Percentiles rank a stretch among this genome's conserved stretches.
These are phyloP conservation scores for Trichogramma dendrolimi DNA, from an alignment of 2,888 invertebrate genomes.

Conservation along the genomic window DNA sequence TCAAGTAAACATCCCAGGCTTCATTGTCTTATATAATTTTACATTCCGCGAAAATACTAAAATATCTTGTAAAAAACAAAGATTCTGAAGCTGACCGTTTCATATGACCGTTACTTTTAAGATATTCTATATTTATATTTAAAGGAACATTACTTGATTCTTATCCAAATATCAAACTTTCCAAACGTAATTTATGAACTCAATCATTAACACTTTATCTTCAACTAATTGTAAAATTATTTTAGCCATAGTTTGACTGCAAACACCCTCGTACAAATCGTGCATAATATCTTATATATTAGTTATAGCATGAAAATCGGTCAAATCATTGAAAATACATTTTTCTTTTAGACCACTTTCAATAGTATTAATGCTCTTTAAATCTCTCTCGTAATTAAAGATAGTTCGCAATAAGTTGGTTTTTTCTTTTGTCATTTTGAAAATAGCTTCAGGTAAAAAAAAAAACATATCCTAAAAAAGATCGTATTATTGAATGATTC, in stretches of 20 bases:
- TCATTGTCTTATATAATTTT: constrained; percentile 4
- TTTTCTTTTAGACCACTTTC: constrained; percentile 21
- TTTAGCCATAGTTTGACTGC: constrained; percentile 13
- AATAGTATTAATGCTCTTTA: constrained; percentile 1
- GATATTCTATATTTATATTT: constrained; percentile 1
- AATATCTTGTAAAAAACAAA: constrained; percentile 22
- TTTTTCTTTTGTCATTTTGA: constrained; percentile 13
- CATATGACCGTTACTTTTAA: constrained; percentile 6
- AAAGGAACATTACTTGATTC: constrained; percentile 2
- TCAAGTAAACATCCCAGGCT: constrained; percentile 20
- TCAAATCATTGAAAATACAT: constrained; percentile 20
- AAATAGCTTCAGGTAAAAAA: not conserved
- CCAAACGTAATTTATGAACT: constrained; percentile 1
- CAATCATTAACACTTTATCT: not conserved
- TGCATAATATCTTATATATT: constrained; percentile 18
- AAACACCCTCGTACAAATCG: constrained; percentile 16
- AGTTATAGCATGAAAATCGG: constrained; percentile 18
- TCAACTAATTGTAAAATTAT: constrained; percentile 5
- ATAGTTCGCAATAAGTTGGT: constrained; percentile 10
- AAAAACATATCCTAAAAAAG: constrained; percentile 20
- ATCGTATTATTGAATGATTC: constrained; percentile 12
- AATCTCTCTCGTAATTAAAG: constrained; percentile 15
- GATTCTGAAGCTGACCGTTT: constrained; percentile 8
- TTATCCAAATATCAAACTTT: constrained; percentile 5
- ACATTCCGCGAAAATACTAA: constrained; percentile 18